Conservation (phyloP, 1,140 invertebrate genomes). For the Phymorhynchus buccinoides region DNA sequence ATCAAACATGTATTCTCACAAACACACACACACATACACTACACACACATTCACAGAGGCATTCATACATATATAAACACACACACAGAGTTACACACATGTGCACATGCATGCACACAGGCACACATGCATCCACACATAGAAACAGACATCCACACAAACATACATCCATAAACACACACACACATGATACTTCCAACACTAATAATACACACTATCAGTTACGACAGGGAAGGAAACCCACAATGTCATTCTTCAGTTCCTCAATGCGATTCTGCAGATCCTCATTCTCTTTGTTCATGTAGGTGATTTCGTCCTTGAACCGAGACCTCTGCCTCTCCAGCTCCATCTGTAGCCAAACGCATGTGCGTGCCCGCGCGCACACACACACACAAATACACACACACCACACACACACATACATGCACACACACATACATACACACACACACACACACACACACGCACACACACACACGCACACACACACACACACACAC, state of each 20-base stretch:
- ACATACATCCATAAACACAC: slow-evolving; percentile 2
- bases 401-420: not conserved
- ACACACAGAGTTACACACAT: slow-evolving; percentile 44
- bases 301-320: slow-evolving; percentile 61
- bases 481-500: too few relatives aligned
- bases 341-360: slow-evolving; percentile 65
- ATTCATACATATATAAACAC: not conserved
- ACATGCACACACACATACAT: too few relatives aligned
- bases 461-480: not conserved
- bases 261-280: slow-evolving; percentile 63
- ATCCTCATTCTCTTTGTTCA: slow-evolving; percentile 65
- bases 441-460: not conserved
- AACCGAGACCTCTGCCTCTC: slow-evolving; percentile 61
- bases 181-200: not conserved
- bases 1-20: not conserved
- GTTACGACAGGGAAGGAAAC: slow-evolving; percentile 30
- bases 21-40: slow-evolving; percentile 45
- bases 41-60: not conserved
- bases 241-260: slow-evolving; percentile 62
- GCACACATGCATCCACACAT: not conserved
- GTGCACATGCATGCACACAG: not conserved
- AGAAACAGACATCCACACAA: slow-evolving; percentile 3
- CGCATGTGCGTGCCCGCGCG: too few relatives aligned
- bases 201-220: not conserved
- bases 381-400: not conserved